phyloP scores from a whole-genome alignment of 2,113 vertebrate species.

The Chrysochloris asiatica region DNA sequence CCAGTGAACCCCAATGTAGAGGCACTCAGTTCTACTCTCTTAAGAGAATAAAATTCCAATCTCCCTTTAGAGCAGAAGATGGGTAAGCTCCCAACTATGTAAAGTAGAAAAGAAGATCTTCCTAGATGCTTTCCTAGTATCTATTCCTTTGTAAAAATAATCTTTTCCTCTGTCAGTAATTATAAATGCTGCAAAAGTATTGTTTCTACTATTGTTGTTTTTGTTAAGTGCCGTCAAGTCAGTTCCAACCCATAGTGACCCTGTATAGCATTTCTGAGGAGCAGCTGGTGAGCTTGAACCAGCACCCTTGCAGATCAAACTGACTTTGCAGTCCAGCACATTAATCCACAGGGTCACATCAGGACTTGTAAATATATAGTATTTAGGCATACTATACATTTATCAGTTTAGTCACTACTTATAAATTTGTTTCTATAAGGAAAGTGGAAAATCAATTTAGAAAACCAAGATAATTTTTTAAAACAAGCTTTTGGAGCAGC shows the following conservation, averaged over 20 bases:
- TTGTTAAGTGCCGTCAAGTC: too few species aligned
- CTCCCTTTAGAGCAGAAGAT: too few species aligned
- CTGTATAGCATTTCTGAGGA: too few species aligned
- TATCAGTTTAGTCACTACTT: constrained; percentile 14
- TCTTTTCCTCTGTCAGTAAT: neutral
- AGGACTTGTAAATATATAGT: neutral
- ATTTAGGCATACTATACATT: too few species aligned
- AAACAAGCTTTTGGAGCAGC: constrained; percentile 7
- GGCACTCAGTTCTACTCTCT: neutral
- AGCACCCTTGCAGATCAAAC: too few species aligned
- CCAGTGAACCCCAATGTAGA: neutral
- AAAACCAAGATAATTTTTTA: constrained; percentile 36
- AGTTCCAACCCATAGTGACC: too few species aligned
- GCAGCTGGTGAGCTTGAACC: too few species aligned
- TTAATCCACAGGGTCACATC: too few species aligned
- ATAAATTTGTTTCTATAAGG: neutral
- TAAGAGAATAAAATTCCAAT: neutral
- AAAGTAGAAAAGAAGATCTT: too few species aligned
- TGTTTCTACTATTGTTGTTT: neutral
- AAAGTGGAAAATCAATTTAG: constrained; percentile 52
- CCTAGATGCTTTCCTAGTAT: neutral
- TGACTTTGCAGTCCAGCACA: too few species aligned
- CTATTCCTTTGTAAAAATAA: neutral
- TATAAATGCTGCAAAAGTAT: neutral
- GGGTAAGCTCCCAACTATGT: too few species aligned